These are phyloP conservation scores for Turnix velox DNA, from an alignment of 2,113 vertebrate genomes.

Conservation along the genomic window DNA sequence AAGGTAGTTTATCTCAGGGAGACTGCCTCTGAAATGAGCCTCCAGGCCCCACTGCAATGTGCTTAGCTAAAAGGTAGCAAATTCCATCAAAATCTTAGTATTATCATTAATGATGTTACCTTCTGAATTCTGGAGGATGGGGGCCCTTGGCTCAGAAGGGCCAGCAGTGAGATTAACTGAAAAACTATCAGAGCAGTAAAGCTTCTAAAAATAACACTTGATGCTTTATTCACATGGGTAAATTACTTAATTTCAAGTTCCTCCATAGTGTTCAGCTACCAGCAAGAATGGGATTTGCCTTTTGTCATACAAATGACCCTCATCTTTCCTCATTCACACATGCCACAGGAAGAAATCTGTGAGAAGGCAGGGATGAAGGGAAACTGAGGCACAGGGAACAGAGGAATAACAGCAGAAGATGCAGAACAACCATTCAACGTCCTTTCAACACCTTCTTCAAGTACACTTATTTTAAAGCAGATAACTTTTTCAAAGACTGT, in stretches of 20 bases:
- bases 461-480: background rate
- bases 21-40: background rate
- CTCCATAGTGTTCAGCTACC: background rate
- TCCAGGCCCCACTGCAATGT: background rate
- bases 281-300: background rate
- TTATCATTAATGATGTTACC: background rate
- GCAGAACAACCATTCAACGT: background rate
- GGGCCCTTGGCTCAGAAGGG: background rate
- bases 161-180: background rate
- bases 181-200: slow-evolving; percentile 2
- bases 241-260: slow-evolving; percentile 6
- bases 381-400: background rate
- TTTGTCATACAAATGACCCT: background rate
- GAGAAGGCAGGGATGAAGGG: background rate
- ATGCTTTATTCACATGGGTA: slow-evolving; percentile 18
- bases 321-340: background rate
- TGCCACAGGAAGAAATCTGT: background rate
- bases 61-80: background rate
- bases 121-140: background rate
- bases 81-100: background rate
- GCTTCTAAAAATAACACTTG: background rate
- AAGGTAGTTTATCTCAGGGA: background rate
- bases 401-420: background rate
- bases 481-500: background rate
- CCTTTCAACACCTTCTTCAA: background rate